phyloP scores from a whole-genome alignment of 2,888 invertebrate genomes.

The Euclidia mi region DNA sequence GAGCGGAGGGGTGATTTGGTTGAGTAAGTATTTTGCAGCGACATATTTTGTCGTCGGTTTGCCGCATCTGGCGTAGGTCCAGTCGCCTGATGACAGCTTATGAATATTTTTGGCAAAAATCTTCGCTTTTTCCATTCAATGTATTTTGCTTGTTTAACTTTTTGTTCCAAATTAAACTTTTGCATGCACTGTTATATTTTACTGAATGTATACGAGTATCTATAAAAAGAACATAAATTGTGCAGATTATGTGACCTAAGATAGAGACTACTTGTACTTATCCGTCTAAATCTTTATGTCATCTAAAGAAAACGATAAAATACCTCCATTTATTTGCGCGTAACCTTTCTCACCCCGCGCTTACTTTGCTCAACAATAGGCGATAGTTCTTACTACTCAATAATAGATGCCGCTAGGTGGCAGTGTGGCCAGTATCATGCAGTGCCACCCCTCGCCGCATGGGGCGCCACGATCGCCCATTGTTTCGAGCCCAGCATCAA shows the following conservation, averaged over 20 bases:
- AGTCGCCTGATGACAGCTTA: slow-evolving; percentile 89
- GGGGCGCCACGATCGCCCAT: slow-evolving; percentile 89
- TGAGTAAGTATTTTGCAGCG: slow-evolving; percentile 86
- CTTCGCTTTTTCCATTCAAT: slow-evolving; percentile 77
- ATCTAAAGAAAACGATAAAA: slow-evolving; percentile 60
- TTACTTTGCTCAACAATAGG: slow-evolving; percentile 52
- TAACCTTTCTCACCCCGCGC: slow-evolving; percentile 63
- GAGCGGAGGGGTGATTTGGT: slow-evolving; percentile 81
- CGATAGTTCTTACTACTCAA: slow-evolving; percentile 73
- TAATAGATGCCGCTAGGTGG: slow-evolving; percentile 83
- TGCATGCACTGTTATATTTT: slow-evolving; percentile 22
- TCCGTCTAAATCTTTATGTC: slow-evolving; percentile 59
- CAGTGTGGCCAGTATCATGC: slow-evolving; percentile 44
- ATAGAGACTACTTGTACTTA: slow-evolving; percentile 44
- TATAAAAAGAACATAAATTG: slow-evolving; percentile 39
- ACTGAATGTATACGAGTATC: slow-evolving; percentile 24
- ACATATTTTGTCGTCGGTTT: slow-evolving; percentile 87
- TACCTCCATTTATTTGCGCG: slow-evolving; percentile 59
- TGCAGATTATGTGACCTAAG: slow-evolving; percentile 28
- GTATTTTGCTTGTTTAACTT: slow-evolving; percentile 79
- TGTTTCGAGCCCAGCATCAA: slow-evolving; percentile 82
- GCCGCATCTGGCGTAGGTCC: slow-evolving; percentile 88
- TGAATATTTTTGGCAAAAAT: slow-evolving; percentile 89
- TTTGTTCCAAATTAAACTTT: slow-evolving; percentile 70
- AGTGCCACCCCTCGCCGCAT: slow-evolving; percentile 81